Conservation (phyloP, 2,113 vertebrate genomes). For the Hydrolagus affinis region DNA sequence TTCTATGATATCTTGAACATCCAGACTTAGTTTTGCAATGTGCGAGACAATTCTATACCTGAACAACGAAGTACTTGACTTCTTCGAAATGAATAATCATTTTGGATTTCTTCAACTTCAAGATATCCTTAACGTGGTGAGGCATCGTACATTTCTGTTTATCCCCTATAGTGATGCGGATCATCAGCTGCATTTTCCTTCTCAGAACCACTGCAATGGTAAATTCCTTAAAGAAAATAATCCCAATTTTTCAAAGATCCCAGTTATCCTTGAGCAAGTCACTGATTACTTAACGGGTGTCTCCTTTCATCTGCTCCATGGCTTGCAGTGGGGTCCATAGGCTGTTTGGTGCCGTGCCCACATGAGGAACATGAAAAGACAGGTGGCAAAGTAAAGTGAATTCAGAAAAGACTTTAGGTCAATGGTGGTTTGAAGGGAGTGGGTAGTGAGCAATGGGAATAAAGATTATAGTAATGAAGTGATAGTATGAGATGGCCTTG, state of each 20-base stretch:
- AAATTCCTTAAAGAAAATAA: conserved; percentile 7
- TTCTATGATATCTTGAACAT: no score
- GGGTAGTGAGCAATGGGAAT: no score
- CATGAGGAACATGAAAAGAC: no score
- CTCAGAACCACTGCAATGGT: not conserved
- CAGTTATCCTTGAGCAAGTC: not conserved
- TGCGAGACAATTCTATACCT: not conserved
- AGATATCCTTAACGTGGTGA: not conserved
- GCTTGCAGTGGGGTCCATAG: no score
- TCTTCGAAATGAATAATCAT: not conserved
- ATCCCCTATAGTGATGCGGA: not conserved
- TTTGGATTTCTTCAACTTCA: conserved; percentile 20
- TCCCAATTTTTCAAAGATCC: not conserved
- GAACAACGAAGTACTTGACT: conserved; percentile 14
- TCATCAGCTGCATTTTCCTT: not conserved
- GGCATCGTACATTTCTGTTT: not conserved
- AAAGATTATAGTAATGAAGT: no score
- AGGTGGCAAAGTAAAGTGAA: no score
- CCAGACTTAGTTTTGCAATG: no score
- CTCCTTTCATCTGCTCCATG: not conserved
- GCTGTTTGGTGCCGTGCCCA: no score
- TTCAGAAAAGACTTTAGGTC: no score
- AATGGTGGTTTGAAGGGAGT: no score
- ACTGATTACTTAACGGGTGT: not conserved
- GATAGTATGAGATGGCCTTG: no score